These are phyloP conservation scores for Columba janthina DNA, from an alignment of 2,113 vertebrate genomes.

Conservation along the genomic window DNA sequence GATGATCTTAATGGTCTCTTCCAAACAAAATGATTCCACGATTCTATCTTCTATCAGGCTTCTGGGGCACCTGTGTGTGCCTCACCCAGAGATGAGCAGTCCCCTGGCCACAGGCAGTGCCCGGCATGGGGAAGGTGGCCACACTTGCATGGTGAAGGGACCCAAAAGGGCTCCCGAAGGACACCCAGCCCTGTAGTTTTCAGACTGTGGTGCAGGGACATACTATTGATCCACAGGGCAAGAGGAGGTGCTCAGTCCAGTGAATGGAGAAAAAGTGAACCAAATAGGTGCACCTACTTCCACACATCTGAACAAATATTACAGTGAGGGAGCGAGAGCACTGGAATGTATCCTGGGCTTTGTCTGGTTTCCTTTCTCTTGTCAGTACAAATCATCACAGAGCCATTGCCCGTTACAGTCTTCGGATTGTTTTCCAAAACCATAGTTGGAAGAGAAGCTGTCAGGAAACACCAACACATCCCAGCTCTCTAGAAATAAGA, in stretches of 20 bases:
- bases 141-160: not conserved
- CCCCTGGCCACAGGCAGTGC: not conserved
- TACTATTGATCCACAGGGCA: not conserved
- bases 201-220: not conserved
- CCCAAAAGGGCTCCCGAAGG: not conserved
- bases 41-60: accelerated
- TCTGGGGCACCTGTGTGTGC: not conserved
- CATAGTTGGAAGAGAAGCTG: not conserved
- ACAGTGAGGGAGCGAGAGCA: not conserved
- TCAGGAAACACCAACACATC: not conserved
- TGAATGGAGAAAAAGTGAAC: not conserved
- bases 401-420: not conserved
- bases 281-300: not conserved
- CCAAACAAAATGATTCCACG: too few relatives aligned
- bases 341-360: not conserved
- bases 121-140: not conserved
- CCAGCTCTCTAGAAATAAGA: not conserved
- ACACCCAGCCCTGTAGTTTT: not conserved
- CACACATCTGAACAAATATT: not conserved
- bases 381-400: not conserved
- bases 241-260: not conserved
- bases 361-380: not conserved
- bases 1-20: too few relatives aligned
- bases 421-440: not conserved
- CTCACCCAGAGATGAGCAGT: not conserved